Conservation (phyloP, 2,113 vertebrate genomes). For the Gobius niger region DNA sequence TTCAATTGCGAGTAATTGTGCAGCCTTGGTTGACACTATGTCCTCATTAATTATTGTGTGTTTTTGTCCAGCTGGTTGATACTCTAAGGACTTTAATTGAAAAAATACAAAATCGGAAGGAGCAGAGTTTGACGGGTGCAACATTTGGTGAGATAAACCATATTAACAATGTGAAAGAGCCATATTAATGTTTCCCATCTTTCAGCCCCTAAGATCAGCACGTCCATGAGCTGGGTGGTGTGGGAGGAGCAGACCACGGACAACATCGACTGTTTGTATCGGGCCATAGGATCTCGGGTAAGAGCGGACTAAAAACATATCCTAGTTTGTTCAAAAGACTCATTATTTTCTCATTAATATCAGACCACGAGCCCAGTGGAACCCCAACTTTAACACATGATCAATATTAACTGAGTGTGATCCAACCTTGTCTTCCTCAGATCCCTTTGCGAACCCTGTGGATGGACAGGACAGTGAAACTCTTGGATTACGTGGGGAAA, state of each 20-base stretch:
- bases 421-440: slow-evolving; percentile 58
- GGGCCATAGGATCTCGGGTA: slow-evolving; percentile 86
- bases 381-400: no score
- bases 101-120: slow-evolving; percentile 76
- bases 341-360: no score
- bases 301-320: slow-evolving; percentile 13
- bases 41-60: background rate
- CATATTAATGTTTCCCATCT: background rate
- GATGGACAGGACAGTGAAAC: slow-evolving; percentile 83
- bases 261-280: slow-evolving; percentile 80
- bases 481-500: slow-evolving; percentile 85
- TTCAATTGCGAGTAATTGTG: no score
- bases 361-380: no score
- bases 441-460: slow-evolving; percentile 86
- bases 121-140: slow-evolving; percentile 81
- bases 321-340: background rate
- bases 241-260: slow-evolving; percentile 92
- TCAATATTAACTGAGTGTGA: no score
- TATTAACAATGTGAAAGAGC: background rate
- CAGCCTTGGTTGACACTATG: no score
- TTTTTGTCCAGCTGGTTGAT: slow-evolving; percentile 80
- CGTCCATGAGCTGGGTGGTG: slow-evolving; percentile 81
- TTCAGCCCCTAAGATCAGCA: slow-evolving; percentile 87
- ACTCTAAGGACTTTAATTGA: slow-evolving; percentile 85
- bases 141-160: slow-evolving; percentile 81